Evolutionary conservation across 1,140 invertebrate genomes (phyloP), one percentile per base, ranked within the genome.

Genomic region (Vanessa tameamea): DNA sequence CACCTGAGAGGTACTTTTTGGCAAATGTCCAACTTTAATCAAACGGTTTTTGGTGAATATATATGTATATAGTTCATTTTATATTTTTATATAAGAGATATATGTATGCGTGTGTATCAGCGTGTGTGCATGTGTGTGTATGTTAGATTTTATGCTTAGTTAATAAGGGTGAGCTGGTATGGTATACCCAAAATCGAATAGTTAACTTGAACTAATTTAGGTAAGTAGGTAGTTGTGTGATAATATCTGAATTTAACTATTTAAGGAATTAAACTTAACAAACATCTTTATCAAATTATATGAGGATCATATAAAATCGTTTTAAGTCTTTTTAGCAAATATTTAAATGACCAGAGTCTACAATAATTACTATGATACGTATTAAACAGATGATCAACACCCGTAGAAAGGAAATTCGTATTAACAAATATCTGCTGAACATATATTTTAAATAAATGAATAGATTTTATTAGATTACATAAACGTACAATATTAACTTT

Each of bases 1-100:
- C 50, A 66, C 15, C 31, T 26, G 20, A 57, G 16, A 57, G 53
- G 20, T 16, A 37, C 37, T 53, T 23, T 23, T 59, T 69, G 66
- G 66, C 66, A 2, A 23, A 12, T 13, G 16, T 47, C 66, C 66
- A 69, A 69, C 50, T 47, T 61, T 15, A 15, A 15, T 15, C 37
- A 59, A n/a, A 61, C 3, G 13, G 13, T 31, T 61, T 51, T 61
- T 61, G 15, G 23, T 15, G 20, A 23, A 57, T 23, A 57, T 57
- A 23, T 23, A 57, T 23, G 20, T 57, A 23, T 12, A 7, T 20
- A 20, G 50, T 16, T 20, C 53, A 23, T 15, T 50, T 15, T 59
- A 37, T 9, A 37, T 61, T 31, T 8, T 37, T 31, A 43, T 31
- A 43, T 6, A 7, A 0, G 37, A 43, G 14, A 37, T 9, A 31